A percentile compares a stretch with the other conserved stretches of the same genome.
These are phyloP conservation scores for Drosophila quadrilineata DNA, from an alignment of 1,140 invertebrate species.

Conservation along the genomic window DNA sequence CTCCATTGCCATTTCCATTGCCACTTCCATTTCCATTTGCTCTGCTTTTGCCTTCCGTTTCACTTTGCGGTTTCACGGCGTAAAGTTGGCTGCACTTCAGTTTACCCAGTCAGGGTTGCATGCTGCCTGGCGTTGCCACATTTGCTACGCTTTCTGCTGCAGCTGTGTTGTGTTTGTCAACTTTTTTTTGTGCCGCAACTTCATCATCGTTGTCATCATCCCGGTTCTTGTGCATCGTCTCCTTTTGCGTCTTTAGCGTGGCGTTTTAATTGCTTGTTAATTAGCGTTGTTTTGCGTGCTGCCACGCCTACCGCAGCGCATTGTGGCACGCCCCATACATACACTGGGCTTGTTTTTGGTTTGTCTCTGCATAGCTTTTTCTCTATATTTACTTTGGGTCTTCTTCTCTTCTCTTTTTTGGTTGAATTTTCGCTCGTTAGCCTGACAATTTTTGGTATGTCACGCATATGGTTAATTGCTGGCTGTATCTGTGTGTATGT, in stretches of 20 bases:
- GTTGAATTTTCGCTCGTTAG: conserved; percentile 15
- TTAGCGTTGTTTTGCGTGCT: conserved; percentile 57
- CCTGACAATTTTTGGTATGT: conserved; percentile 18
- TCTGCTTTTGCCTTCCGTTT: neutral
- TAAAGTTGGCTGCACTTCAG: conserved; percentile 35
- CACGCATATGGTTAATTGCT: conserved; percentile 36
- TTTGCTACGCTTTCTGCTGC: conserved; percentile 15
- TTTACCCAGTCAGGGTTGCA: too few species aligned
- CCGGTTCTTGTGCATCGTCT: too few species aligned
- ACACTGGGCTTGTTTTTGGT: conserved; percentile 1
- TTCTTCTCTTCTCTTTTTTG: too few species aligned
- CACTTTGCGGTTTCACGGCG: conserved; percentile 35
- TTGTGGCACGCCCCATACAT: neutral
- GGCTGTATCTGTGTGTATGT: conserved; percentile 15
- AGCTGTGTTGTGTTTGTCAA: conserved; percentile 24
- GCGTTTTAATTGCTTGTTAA: conserved; percentile 67
- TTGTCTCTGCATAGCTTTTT: conserved; percentile 5
- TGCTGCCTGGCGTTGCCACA: conserved; percentile 27
- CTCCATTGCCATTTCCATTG: neutral
- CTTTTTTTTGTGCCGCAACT: conserved; percentile 1
- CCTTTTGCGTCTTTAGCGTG: neutral
- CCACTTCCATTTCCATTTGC: conserved; percentile 15
- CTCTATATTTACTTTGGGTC: too few species aligned
- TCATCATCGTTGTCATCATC: neutral
- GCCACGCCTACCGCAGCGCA: conserved; percentile 17